Evolutionary conservation across 2,888 invertebrate genomes (phyloP), one percentile per base, ranked within the genome.

Genomic region (Scaptomyza parva): DNA sequence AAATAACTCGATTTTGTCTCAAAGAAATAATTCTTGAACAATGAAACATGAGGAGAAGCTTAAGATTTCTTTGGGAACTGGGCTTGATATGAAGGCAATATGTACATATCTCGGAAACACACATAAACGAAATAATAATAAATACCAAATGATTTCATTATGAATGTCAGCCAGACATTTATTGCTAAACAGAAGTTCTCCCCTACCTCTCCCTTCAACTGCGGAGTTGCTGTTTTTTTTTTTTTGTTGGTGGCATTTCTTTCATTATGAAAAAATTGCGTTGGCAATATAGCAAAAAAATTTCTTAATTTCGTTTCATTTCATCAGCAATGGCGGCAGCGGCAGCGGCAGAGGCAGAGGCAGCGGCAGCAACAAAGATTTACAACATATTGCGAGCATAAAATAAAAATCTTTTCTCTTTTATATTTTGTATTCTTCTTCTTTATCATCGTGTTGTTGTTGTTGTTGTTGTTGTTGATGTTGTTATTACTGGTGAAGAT

Each of bases 301-400:
- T 84, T 84, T 82, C 84, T 82, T 82, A 84, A 82, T 84, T 82
- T 84, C 82, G 79, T 84, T 84, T 82, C 81, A 81, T 82, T 82
- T 83, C 81, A 83, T 84, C 82, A 84, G 69, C 53, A 66, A 39
- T 33, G 45, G 57, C 74, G 54, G 65, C 73, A 8, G 14, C 8
- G 3, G 14, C 74, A 57, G 8, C 35, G 14, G 6, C 81, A 81
- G 65, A 48, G 60, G 33, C 73, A 55, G n/a, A n/a, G n/a, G 64
- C 72, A 30, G 28, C 28, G 9, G 28, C 28, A 76, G 70, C 83
- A 70, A 78, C 78, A 84, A 37, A 81, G 82, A 82, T 84, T 82
- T 82, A 82, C 82, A 82, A 80, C 84, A 82, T 81, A 79, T 81
- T 81, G 73, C 62, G 81, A 66, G 78, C 84, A 82, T 84, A 79